Percentiles rank a stretch among this genome's conserved stretches.
These are phyloP conservation scores for Meriones unguiculatus DNA, from an alignment of 2,113 vertebrate genomes.

Conservation along the genomic window DNA sequence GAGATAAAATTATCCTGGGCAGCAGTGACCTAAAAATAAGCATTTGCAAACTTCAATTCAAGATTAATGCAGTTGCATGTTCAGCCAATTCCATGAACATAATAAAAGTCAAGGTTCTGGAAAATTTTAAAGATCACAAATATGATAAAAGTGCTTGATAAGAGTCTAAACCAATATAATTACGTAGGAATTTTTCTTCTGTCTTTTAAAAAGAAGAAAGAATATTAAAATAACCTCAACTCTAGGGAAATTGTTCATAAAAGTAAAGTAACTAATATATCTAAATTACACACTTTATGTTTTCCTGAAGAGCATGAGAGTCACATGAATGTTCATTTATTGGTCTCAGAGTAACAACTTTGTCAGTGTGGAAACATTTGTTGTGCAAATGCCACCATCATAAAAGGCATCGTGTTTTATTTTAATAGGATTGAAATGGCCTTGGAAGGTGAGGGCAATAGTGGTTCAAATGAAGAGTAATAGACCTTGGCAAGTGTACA, in stretches of 20 bases:
- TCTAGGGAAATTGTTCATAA: neutral
- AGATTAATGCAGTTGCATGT: neutral
- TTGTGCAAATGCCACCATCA: conserved; percentile 43
- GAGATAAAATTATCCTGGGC: neutral
- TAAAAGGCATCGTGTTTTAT: conserved; percentile 49
- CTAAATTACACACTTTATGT: conserved; percentile 44
- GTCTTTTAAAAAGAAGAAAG: conserved; percentile 23
- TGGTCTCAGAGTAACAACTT: conserved; percentile 33
- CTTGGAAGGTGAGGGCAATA: neutral
- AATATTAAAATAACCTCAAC: conserved; percentile 23
- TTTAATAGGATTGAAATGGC: conserved; percentile 53
- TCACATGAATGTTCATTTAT: conserved; percentile 60
- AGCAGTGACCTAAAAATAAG: neutral
- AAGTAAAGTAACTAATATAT: conserved; percentile 6
- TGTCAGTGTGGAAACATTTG: neutral
- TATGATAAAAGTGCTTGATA: neutral
- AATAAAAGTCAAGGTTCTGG: neutral
- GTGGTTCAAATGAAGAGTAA: conserved; percentile 52
- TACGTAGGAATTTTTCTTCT: neutral
- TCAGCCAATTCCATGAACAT: neutral
- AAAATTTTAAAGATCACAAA: neutral
- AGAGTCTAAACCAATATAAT: neutral
- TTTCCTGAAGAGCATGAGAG: conserved; percentile 38
- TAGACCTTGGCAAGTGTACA: fast-evolving
- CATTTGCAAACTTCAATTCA: neutral